A percentile compares a stretch with the other conserved stretches of the same genome.
Evolutionary conservation across 1,140 invertebrate genomes (phyloP).

Genomic region (Popillia japonica): DNA sequence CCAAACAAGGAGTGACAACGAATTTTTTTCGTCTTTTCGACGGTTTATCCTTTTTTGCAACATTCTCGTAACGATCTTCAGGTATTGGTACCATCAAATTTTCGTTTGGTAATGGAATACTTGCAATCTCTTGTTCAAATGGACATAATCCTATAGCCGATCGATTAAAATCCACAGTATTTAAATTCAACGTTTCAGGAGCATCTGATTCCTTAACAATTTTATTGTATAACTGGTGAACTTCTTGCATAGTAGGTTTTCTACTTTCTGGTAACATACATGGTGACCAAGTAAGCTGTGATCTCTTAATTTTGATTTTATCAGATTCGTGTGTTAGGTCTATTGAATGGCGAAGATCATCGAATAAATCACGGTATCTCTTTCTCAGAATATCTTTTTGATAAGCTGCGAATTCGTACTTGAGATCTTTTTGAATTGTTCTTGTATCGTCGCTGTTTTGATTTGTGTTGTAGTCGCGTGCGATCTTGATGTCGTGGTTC

Average conservation of each 20-base stretch:
- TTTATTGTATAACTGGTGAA: slow-evolving; percentile 4
- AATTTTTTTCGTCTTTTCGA: slow-evolving; percentile 23
- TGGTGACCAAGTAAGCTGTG: slow-evolving; percentile 36
- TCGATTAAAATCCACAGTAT: not conserved
- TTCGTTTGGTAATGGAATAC: not conserved
- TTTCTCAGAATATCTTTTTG: slow-evolving; percentile 1
- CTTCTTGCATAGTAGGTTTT: slow-evolving; percentile 27
- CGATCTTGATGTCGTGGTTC: slow-evolving; percentile 72
- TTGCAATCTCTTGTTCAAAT: not conserved
- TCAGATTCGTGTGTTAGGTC: not conserved
- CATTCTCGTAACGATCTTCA: not conserved
- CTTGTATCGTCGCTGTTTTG: slow-evolving; percentile 49
- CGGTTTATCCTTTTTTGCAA: not conserved
- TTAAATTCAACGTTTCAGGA: not conserved
- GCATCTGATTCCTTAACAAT: not conserved
- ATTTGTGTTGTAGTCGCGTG: slow-evolving; percentile 65
- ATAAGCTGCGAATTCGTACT: slow-evolving; percentile 33
- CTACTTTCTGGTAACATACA: slow-evolving; percentile 1
- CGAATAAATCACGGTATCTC: not conserved
- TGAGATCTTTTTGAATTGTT: slow-evolving; percentile 39
- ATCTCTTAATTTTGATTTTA: not conserved
- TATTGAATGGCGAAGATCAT: slow-evolving; percentile 20
- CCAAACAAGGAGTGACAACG: slow-evolving; percentile 25
- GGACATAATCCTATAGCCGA: not conserved
- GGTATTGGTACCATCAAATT: not conserved